Percentiles rank a stretch among this genome's conserved stretches.
phyloP scores from a whole-genome alignment of 2,797 vertebrate genomes.

The Coluber constrictor region DNA sequence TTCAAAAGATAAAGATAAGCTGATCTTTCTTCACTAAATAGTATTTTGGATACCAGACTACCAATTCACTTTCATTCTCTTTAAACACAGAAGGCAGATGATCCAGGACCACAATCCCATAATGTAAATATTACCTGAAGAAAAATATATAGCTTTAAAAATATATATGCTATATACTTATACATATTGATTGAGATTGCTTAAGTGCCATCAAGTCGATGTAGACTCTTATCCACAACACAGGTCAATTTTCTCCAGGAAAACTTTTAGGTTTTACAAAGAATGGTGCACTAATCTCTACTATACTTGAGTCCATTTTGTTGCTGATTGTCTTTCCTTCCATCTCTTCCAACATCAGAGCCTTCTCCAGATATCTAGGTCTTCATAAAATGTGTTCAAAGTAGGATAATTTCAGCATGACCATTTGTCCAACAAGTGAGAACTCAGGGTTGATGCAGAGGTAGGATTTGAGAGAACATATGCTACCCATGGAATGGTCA shows the following conservation, averaged over 20 bases:
- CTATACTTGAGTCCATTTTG: not conserved
- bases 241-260: not conserved
- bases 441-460: not conserved
- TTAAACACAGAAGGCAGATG: not conserved
- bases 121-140: not conserved
- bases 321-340: not conserved
- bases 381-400: not conserved
- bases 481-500: not conserved
- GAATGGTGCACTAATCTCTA: not conserved
- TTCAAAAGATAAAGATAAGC: not conserved
- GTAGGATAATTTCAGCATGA: not conserved
- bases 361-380: not conserved
- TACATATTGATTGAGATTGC: not conserved
- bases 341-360: not conserved
- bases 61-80: not conserved
- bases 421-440: not conserved
- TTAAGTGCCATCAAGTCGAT: not conserved
- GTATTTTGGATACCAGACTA: not conserved
- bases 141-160: not conserved
- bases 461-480: not conserved
- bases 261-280: not conserved
- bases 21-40: not conserved
- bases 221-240: not conserved
- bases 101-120: not conserved
- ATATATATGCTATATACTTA: not conserved